A percentile compares a stretch with the other conserved stretches of the same genome.
Conservation (phyloP, 2,797 vertebrate species). For the Melanotaenia boesemani region DNA sequence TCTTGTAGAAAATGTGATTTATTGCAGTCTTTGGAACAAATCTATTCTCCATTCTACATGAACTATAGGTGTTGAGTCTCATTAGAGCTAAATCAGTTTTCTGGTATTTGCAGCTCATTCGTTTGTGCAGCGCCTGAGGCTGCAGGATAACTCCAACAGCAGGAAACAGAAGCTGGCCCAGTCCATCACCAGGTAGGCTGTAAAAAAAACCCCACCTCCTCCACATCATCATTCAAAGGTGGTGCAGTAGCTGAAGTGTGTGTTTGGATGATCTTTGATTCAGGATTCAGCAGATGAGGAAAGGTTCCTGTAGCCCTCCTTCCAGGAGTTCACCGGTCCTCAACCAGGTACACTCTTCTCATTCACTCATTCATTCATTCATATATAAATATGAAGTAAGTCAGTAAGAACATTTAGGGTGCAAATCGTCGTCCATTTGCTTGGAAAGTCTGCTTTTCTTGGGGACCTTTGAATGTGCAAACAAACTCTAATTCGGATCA, state of each 20-base stretch:
- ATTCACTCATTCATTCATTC: not conserved
- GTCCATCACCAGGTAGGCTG: slow-evolving; percentile 66
- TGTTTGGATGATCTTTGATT: slow-evolving; percentile 16
- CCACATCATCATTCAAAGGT: not conserved
- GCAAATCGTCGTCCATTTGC: too few species aligned
- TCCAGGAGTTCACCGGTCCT: slow-evolving; percentile 49
- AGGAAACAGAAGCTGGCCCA: slow-evolving; percentile 68
- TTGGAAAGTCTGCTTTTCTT: too few species aligned
- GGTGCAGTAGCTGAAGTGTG: too few species aligned
- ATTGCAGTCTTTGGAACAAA: not conserved
- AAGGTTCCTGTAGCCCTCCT: slow-evolving; percentile 49
- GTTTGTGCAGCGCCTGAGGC: slow-evolving; percentile 75
- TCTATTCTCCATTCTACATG: not conserved
- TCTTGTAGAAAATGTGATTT: not conserved
- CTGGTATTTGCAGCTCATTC: slow-evolving; percentile 68
- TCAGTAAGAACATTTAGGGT: too few species aligned
- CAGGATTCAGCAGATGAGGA: slow-evolving; percentile 77
- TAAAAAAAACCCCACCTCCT: rapidly evolving
- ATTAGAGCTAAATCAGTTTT: not conserved
- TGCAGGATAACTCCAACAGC: slow-evolving; percentile 61
- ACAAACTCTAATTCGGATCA: too few species aligned
- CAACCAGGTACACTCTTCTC: slow-evolving; percentile 55
- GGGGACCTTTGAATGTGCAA: too few species aligned
- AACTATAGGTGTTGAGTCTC: not conserved
- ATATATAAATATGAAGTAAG: too few species aligned